A percentile compares a stretch with the other conserved stretches of the same genome.
Evolutionary conservation across 2,113 vertebrate genomes (phyloP).

Genomic region (Dromaius novaehollandiae): DNA sequence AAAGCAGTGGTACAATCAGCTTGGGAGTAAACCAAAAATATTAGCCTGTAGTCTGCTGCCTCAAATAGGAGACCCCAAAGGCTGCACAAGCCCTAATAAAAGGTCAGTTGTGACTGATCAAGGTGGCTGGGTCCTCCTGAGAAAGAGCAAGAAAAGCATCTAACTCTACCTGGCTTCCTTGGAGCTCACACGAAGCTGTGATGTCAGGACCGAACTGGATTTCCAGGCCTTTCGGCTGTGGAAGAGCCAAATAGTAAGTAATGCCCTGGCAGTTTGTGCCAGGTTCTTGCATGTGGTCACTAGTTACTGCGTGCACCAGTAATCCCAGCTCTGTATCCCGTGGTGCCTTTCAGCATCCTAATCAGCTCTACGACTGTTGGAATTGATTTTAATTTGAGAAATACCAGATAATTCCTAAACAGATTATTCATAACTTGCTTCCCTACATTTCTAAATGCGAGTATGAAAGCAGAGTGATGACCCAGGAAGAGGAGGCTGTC

Average conservation of each 20-base stretch:
- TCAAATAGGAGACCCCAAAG: not conserved
- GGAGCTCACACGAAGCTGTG: not conserved
- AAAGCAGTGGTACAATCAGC: not conserved
- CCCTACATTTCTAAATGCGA: not conserved
- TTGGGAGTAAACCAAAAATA: constrained; percentile 23
- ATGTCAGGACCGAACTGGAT: constrained; percentile 14
- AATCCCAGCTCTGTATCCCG: not conserved
- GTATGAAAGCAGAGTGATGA: not conserved
- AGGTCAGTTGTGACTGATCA: constrained; percentile 9
- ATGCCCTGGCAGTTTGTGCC: constrained; percentile 27
- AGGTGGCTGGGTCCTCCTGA: not conserved
- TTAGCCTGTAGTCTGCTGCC: not conserved
- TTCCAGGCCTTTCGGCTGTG: constrained; percentile 38
- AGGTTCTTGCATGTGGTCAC: constrained; percentile 42
- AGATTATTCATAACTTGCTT: not conserved
- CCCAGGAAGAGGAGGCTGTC: not conserved
- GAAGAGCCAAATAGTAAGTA: constrained; percentile 51
- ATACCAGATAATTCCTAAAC: constrained; percentile 6
- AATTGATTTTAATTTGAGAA: constrained; percentile 20
- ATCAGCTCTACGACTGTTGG: not conserved
- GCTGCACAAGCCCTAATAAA: not conserved
- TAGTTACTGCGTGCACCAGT: not conserved
- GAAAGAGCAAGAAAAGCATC: constrained; percentile 37
- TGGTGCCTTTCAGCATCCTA: not conserved
- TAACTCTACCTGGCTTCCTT: constrained; percentile 38